Evolutionary conservation across 2,113 vertebrate species (phyloP).

Genomic region (Sapajus apella): DNA sequence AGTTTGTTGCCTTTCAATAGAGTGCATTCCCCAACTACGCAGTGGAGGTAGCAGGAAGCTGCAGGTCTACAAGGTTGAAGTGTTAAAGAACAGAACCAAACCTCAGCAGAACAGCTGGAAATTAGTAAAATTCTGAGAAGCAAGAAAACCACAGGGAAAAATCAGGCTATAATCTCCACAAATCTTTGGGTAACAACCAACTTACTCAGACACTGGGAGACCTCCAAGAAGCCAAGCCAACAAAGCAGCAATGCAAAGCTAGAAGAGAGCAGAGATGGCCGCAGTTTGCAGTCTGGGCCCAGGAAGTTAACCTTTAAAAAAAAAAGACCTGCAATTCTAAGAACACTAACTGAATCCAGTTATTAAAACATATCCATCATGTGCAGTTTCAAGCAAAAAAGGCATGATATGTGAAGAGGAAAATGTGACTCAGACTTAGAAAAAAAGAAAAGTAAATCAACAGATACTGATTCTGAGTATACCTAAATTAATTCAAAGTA

Average conservation of each 20-base stretch:
- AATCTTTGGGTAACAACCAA: neutral
- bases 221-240: neutral
- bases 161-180: neutral
- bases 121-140: neutral
- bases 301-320: neutral
- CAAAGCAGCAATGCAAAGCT: neutral
- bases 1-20: neutral
- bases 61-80: neutral
- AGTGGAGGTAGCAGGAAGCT: neutral
- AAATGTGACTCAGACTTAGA: neutral
- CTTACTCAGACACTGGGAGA: neutral
- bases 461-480: neutral
- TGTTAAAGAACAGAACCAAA: neutral
- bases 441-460: neutral
- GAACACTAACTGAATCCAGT: neutral
- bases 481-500: neutral
- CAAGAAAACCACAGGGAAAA: conserved; percentile 7
- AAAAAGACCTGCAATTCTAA: neutral
- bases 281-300: neutral
- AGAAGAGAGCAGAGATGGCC: neutral
- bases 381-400: conserved; percentile 7
- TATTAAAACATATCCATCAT: conserved; percentile 10
- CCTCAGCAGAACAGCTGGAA: neutral
- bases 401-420: neutral
- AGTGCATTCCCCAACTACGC: neutral